phyloP scores from a whole-genome alignment of 1,140 invertebrate genomes.

The Drosophila watanabei region DNA sequence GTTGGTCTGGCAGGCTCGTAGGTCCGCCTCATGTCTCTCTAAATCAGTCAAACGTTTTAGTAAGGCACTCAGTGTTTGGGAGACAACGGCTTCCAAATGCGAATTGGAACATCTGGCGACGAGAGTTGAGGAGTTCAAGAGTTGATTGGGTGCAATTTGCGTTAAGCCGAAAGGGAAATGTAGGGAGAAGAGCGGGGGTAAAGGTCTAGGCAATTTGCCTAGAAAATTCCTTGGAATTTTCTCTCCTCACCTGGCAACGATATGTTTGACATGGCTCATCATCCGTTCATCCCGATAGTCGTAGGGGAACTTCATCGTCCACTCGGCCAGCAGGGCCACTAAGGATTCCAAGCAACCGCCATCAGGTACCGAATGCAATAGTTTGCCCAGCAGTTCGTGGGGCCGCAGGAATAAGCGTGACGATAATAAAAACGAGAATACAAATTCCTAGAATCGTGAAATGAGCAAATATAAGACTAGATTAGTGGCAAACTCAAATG shows the following conservation, averaged over 20 bases:
- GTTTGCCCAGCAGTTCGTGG: constrained; percentile 82
- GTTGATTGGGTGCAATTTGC: constrained; percentile 25
- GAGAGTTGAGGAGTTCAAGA: background rate
- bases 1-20: constrained; percentile 80
- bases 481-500: constrained; percentile 1
- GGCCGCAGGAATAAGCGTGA: constrained; percentile 84
- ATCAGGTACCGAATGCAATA: constrained; percentile 81
- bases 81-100: constrained; percentile 80
- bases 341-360: constrained; percentile 75
- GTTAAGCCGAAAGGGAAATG: background rate
- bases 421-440: constrained; percentile 84
- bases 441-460: constrained; percentile 74
- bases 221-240: constrained; percentile 1
- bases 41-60: constrained; percentile 86
- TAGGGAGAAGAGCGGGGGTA: too few species aligned
- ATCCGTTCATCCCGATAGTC: constrained; percentile 89
- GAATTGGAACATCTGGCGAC: constrained; percentile 80
- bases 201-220: background rate
- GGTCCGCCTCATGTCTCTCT: constrained; percentile 84
- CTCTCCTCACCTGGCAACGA: constrained; percentile 81
- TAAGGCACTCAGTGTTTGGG: constrained; percentile 85
- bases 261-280: constrained; percentile 87
- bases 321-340: constrained; percentile 79
- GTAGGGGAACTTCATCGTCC: constrained; percentile 88
- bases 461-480: background rate